Conservation (phyloP, 2,888 invertebrate species). For the Serripes groenlandicus region DNA sequence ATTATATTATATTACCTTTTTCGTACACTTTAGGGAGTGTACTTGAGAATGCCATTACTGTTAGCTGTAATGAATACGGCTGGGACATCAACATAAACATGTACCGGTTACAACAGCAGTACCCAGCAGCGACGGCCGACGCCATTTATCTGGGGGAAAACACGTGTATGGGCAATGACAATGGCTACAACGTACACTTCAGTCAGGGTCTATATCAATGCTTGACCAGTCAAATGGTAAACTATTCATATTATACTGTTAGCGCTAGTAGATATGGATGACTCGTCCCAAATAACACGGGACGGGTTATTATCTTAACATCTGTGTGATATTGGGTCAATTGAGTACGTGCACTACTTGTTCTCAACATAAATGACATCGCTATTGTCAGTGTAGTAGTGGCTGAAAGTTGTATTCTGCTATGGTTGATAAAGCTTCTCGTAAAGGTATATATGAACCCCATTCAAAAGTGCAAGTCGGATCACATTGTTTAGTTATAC, state of each 20-base stretch:
- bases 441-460: too few species aligned
- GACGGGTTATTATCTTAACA: neutral
- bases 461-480: too few species aligned
- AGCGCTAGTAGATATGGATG: neutral
- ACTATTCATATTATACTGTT: neutral
- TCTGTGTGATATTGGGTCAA: neutral
- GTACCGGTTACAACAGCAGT: constrained; percentile 22
- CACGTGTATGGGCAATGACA: constrained; percentile 40
- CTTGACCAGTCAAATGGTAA: constrained; percentile 51
- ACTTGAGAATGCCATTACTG: constrained; percentile 20
- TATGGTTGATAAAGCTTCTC: too few species aligned
- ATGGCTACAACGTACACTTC: constrained; percentile 27
- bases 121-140: constrained; percentile 35
- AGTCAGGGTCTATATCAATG: constrained; percentile 43
- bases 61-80: constrained; percentile 53
- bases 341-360: neutral
- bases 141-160: constrained; percentile 61
- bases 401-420: too few species aligned
- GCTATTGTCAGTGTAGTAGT: too few species aligned
- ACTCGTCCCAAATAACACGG: neutral
- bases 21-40: neutral
- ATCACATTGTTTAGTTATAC: too few species aligned
- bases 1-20: neutral
- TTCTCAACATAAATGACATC: neutral
- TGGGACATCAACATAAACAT: constrained; percentile 60